Evolutionary conservation across 2,113 vertebrate species (phyloP).

Genomic region (Orthochromis indermauri): DNA sequence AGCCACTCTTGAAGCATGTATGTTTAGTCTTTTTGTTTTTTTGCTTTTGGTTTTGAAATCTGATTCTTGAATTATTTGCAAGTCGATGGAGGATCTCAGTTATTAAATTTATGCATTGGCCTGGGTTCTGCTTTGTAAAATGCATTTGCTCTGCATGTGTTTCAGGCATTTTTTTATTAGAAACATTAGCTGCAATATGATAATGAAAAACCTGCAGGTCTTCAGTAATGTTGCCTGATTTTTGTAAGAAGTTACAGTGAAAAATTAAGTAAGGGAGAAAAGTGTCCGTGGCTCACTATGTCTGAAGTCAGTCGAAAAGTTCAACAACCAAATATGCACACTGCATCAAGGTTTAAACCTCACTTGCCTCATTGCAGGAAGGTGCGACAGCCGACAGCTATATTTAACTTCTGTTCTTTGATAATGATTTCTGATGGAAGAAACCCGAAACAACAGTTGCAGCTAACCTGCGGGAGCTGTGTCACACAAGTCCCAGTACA

Average conservation of each 20-base stretch:
- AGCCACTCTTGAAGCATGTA: not conserved
- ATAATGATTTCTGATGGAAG: not conserved
- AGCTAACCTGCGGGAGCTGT: not conserved
- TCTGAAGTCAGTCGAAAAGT: not conserved
- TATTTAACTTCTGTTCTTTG: not conserved
- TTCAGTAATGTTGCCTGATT: not conserved
- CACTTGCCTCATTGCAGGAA: not conserved
- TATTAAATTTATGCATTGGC: not conserved
- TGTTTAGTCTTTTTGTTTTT: not conserved
- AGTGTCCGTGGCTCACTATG: not conserved
- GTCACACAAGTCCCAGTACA: not conserved
- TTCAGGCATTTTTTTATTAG: not conserved
- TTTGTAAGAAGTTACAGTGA: not conserved
- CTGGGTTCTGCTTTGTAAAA: not conserved
- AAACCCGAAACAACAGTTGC: not conserved
- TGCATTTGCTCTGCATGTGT: not conserved
- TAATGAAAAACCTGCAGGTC: not conserved
- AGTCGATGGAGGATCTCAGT: not conserved
- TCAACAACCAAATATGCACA: not conserved
- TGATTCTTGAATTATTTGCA: not conserved
- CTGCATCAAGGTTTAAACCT: not conserved
- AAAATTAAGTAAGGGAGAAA: not conserved
- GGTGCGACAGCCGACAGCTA: not conserved
- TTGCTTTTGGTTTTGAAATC: not conserved
- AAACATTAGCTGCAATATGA: not conserved